Evolutionary conservation across 2,888 invertebrate species (phyloP).

Genomic region (Xylota sylvarum): DNA sequence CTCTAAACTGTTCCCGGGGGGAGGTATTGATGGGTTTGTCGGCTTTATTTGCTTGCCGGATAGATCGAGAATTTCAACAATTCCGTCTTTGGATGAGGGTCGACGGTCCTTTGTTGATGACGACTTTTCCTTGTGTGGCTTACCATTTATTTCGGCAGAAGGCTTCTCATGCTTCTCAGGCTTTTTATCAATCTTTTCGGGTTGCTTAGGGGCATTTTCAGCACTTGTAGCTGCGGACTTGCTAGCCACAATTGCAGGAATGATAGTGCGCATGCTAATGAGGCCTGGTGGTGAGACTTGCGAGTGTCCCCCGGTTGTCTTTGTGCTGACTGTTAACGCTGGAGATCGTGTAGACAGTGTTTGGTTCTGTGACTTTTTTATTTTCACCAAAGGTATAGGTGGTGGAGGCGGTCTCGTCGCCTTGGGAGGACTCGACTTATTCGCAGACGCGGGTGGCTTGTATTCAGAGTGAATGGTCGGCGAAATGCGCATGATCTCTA

Average conservation of each 20-base stretch:
- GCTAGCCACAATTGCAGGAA: constrained; percentile 74
- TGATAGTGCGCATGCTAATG: constrained; percentile 81
- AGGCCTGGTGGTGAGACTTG: constrained; percentile 81
- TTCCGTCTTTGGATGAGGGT: constrained; percentile 83
- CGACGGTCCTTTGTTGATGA: constrained; percentile 82
- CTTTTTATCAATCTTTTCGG: constrained; percentile 75
- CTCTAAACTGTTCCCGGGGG: constrained; percentile 81
- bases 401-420: constrained; percentile 85
- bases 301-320: constrained; percentile 75
- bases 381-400: constrained; percentile 86
- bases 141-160: constrained; percentile 39
- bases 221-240: constrained; percentile 70
- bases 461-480: constrained; percentile 34
- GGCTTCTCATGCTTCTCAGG: constrained; percentile 57
- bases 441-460: constrained; percentile 63
- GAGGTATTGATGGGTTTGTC: constrained; percentile 71
- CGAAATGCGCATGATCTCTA: constrained; percentile 82
- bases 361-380: constrained; percentile 83
- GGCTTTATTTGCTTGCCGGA: constrained; percentile 84
- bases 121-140: constrained; percentile 42
- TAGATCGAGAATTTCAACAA: constrained; percentile 86
- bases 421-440: constrained; percentile 80
- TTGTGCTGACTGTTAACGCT: constrained; percentile 75
- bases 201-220: constrained; percentile 67
- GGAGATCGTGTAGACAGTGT: constrained; percentile 78